Evolutionary conservation across 2,797 vertebrate genomes (phyloP).

Genomic region (Rhinichthys osculus): DNA sequence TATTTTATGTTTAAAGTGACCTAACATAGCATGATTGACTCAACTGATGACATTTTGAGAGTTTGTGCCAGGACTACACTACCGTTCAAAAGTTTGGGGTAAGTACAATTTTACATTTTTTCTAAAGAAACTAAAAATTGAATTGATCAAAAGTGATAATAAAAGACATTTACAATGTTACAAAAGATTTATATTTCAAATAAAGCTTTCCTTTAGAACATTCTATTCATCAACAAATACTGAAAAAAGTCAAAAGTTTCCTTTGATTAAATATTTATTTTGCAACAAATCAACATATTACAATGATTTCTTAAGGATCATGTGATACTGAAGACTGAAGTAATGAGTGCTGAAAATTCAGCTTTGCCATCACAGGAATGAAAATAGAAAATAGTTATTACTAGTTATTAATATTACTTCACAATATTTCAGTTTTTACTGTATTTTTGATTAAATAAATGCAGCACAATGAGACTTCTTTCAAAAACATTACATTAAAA

Average conservation of each 20-base stretch:
- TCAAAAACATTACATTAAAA: background rate
- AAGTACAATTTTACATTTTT: background rate
- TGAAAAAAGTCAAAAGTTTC: background rate
- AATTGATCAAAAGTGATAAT: background rate
- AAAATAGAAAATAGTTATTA: background rate
- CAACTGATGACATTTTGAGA: background rate
- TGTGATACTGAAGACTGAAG: background rate
- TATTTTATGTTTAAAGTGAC: background rate
- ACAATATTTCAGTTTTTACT: background rate
- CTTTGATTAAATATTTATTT: background rate
- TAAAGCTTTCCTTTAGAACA: background rate
- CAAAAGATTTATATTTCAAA: background rate
- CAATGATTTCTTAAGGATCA: background rate
- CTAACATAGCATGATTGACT: background rate
- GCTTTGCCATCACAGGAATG: background rate
- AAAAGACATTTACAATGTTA: background rate
- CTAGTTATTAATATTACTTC: background rate
- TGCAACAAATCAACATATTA: background rate
- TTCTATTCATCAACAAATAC: background rate
- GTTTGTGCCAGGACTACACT: background rate
- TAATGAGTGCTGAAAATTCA: background rate
- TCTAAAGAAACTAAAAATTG: no score
- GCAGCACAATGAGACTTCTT: background rate
- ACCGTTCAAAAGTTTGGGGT: background rate
- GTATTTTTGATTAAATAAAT: constrained; percentile 1